Evolutionary conservation across 2,113 vertebrate species (phyloP).

Genomic region (Numenius arquata): DNA sequence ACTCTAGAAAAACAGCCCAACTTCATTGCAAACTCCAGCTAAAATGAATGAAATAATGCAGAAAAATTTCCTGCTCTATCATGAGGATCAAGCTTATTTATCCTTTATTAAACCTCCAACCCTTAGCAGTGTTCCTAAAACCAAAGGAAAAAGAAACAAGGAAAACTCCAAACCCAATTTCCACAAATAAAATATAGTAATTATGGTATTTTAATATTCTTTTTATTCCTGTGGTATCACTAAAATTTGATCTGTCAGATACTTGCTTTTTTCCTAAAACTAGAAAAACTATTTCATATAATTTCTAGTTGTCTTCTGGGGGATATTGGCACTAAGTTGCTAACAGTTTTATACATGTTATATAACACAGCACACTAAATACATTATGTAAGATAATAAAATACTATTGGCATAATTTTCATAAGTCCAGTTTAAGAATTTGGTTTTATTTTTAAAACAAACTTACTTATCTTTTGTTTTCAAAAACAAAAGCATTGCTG

Average conservation of each 20-base stretch:
- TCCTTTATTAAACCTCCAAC: neutral
- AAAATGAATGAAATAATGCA: neutral
- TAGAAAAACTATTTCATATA: neutral
- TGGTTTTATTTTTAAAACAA: neutral
- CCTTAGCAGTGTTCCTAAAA: neutral
- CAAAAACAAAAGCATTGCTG: neutral
- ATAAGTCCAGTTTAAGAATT: neutral
- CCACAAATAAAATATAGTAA: neutral
- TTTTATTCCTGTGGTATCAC: neutral
- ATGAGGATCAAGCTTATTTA: neutral
- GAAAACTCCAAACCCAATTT: neutral
- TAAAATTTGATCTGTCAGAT: neutral
- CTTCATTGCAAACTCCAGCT: neutral
- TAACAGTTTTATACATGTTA: neutral
- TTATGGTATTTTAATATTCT: neutral
- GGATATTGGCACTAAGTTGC: accelerated
- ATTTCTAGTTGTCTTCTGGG: neutral
- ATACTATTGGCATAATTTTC: too few species aligned
- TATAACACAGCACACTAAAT: neutral
- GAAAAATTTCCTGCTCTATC: neutral
- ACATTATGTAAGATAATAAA: neutral
- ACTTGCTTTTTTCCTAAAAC: neutral
- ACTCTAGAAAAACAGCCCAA: neutral
- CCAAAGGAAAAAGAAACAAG: neutral
- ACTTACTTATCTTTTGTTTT: neutral